These are phyloP conservation scores for Lepisosteus osseus DNA, from an alignment of 2,113 vertebrate genomes.

Conservation along the genomic window DNA sequence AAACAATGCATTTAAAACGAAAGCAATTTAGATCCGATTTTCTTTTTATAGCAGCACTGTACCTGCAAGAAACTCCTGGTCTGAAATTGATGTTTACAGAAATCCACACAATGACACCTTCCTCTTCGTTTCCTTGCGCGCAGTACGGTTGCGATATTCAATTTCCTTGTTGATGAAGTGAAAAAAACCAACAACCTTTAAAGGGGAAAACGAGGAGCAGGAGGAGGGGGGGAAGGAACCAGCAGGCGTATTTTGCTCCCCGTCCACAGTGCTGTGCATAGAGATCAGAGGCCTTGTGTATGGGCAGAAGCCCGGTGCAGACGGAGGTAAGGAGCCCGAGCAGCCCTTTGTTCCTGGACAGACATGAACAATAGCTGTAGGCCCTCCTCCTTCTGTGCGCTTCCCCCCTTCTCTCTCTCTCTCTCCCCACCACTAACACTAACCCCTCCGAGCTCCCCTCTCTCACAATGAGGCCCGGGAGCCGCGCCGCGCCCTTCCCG, in stretches of 20 bases:
- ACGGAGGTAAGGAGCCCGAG: conserved; percentile 68
- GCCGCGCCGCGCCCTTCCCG: conserved; percentile 14
- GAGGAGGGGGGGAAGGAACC: not conserved
- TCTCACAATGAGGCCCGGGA: conserved; percentile 24
- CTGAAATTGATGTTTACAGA: conserved; percentile 12
- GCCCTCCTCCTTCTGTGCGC: conserved; percentile 60
- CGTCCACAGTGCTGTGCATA: conserved; percentile 39
- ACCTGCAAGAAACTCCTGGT: conserved; percentile 15
- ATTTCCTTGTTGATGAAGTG: not conserved
- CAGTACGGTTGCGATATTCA: not conserved
- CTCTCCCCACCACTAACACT: conserved; percentile 9
- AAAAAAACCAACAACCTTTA: too few species aligned
- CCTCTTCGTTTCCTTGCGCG: conserved; percentile 2
- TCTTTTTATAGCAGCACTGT: not conserved
- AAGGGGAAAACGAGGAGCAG: not conserved
- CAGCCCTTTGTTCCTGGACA: conserved; percentile 75
- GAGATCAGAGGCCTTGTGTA: conserved; percentile 46
- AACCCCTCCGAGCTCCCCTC: conserved; percentile 34
- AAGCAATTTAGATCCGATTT: not conserved
- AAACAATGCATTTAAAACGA: too few species aligned
- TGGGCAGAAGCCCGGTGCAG: conserved; percentile 61
- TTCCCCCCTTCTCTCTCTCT: conserved; percentile 45
- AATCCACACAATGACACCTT: not conserved
- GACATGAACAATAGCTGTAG: conserved; percentile 77
- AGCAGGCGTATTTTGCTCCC: conserved; percentile 12